These are phyloP conservation scores for Haliclona indistincta DNA, from an alignment of 37 sponge, comb jelly and placozoan genomes.

Conservation along the genomic window DNA sequence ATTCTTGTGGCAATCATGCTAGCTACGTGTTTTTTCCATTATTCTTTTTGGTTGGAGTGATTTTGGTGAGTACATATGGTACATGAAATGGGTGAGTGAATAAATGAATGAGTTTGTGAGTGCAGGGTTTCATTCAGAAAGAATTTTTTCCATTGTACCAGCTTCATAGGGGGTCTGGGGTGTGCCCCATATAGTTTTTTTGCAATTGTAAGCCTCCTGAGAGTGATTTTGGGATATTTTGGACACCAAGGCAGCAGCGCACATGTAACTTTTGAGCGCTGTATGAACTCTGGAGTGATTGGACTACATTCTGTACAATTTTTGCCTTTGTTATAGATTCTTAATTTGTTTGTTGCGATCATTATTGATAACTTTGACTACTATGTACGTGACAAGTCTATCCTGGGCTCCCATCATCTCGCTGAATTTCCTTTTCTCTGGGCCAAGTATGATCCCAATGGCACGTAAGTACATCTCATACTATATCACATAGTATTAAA, in stretches of 20 bases:
- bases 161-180: too few species aligned
- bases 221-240: too few species aligned
- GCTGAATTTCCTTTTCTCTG: slow-evolving; percentile 64
- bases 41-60: slow-evolving; percentile 54
- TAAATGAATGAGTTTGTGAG: too few species aligned
- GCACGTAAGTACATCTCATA: slow-evolving; percentile 45
- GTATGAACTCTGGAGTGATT: not conserved
- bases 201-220: too few species aligned
- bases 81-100: too few species aligned
- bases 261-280: not conserved
- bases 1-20: slow-evolving; percentile 49
- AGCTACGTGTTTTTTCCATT: slow-evolving; percentile 70
- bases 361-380: slow-evolving; percentile 93
- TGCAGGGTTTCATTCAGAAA: too few species aligned
- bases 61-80: slow-evolving; percentile 39
- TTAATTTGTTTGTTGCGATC: slow-evolving; percentile 85
- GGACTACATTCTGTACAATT: not conserved
- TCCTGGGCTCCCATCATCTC: slow-evolving; percentile 71
- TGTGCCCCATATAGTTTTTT: too few species aligned
- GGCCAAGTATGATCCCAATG: slow-evolving; percentile 65
- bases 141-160: too few species aligned
- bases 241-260: too few species aligned
- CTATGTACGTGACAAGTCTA: slow-evolving; percentile 69
- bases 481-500: too few species aligned
- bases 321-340: slow-evolving; percentile 42